Conservation (phyloP, 1,140 invertebrate species). For the Conus ventricosus region DNA sequence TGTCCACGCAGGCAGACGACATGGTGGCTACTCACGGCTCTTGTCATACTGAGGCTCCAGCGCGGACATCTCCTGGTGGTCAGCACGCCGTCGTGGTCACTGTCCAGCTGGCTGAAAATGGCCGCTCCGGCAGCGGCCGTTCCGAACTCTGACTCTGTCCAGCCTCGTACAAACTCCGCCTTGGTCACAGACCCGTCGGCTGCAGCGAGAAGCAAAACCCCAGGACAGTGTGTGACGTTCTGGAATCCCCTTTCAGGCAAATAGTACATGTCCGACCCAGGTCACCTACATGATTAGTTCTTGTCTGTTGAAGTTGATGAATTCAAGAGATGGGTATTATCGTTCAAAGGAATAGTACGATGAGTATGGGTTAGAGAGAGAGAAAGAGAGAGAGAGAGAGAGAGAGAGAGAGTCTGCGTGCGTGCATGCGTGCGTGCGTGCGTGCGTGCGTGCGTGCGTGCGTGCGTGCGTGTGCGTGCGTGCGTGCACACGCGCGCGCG, state of each 20-base stretch:
- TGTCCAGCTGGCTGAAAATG: constrained; percentile 14
- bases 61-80: constrained; percentile 8
- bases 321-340: too few species aligned
- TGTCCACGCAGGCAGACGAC: neutral
- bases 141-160: constrained; percentile 22
- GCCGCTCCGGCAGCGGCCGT: neutral
- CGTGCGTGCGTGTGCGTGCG: too few species aligned
- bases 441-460: too few species aligned
- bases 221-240: neutral
- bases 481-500: too few species aligned
- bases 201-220: neutral
- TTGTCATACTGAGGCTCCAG: neutral
- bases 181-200: constrained; percentile 30
- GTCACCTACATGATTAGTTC: neutral
- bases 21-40: neutral
- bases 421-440: too few species aligned
- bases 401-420: too few species aligned
- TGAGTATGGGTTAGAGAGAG: too few species aligned
- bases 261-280: neutral
- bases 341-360: too few species aligned
- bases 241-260: neutral
- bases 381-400: too few species aligned
- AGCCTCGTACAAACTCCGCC: neutral
- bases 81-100: constrained; percentile 24
- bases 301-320: too few species aligned